phyloP scores from a whole-genome alignment of 2,113 vertebrate species.

The Camelus dromedarius region DNA sequence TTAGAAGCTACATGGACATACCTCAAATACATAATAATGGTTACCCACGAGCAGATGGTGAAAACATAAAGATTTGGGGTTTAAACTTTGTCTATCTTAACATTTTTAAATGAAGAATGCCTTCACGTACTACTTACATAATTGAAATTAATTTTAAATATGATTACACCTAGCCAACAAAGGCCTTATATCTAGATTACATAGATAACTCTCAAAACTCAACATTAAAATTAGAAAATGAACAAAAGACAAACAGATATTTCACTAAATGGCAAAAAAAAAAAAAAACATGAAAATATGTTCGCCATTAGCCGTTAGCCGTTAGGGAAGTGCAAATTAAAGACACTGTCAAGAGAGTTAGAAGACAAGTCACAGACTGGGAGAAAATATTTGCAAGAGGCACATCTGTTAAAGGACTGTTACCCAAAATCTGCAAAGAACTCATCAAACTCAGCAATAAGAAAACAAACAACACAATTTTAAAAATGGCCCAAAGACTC shows the following conservation, averaged over 20 bases:
- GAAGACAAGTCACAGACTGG: not conserved
- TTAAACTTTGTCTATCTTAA: not conserved
- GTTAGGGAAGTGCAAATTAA: not conserved
- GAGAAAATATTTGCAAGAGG: conserved; percentile 9
- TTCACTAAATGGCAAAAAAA: not conserved
- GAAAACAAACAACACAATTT: not conserved
- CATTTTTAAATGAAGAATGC: not conserved
- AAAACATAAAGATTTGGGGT: not conserved
- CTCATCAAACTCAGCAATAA: not conserved
- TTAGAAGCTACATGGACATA: not conserved
- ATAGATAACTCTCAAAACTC: not conserved
- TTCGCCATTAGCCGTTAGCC: not conserved
- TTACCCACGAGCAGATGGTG: not conserved
- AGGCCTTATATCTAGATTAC: not conserved
- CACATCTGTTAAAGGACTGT: not conserved
- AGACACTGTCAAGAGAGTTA: not conserved
- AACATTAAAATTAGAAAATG: not conserved
- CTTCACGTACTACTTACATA: not conserved
- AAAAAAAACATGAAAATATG: not conserved
- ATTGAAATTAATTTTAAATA: not conserved
- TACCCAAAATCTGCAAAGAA: not conserved
- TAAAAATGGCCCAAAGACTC: not conserved
- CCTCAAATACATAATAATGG: not conserved
- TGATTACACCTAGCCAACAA: not conserved
- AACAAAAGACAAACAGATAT: not conserved